phyloP scores from a whole-genome alignment of 2,888 invertebrate genomes.

The Standfussiana lucernea region DNA sequence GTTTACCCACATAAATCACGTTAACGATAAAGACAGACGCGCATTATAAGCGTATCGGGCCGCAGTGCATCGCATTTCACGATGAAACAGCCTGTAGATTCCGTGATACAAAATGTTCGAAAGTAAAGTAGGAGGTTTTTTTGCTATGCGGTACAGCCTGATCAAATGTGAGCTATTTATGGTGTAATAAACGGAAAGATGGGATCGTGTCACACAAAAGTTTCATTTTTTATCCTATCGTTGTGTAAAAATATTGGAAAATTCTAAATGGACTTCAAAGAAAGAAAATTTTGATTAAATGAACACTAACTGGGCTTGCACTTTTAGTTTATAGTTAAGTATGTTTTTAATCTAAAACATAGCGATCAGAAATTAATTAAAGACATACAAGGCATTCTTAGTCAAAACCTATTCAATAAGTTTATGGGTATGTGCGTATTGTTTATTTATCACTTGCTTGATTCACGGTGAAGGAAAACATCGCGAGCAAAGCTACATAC shows the following conservation, averaged over 20 bases:
- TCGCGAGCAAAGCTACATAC: no score
- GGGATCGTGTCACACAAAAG: background rate
- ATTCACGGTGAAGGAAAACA: no score
- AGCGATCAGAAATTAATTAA: no score
- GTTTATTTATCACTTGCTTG: no score
- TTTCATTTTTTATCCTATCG: background rate
- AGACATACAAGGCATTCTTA: no score
- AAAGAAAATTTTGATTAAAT: background rate
- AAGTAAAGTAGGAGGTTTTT: background rate
- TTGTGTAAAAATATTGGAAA: background rate
- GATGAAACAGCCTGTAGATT: background rate
- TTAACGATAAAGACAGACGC: background rate
- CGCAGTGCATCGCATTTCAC: background rate
- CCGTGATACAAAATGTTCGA: background rate
- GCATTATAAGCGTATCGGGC: background rate
- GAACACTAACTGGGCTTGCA: background rate
- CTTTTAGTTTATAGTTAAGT: no score
- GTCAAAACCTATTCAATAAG: no score
- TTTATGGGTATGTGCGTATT: no score
- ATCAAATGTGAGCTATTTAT: background rate
- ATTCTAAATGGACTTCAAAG: background rate
- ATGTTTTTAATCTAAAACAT: no score
- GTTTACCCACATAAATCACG: no score
- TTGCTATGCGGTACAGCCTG: background rate
- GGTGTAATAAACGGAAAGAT: background rate